Evolutionary conservation across 2,888 invertebrate genomes (phyloP).

Genomic region (Clusia tigrina): DNA sequence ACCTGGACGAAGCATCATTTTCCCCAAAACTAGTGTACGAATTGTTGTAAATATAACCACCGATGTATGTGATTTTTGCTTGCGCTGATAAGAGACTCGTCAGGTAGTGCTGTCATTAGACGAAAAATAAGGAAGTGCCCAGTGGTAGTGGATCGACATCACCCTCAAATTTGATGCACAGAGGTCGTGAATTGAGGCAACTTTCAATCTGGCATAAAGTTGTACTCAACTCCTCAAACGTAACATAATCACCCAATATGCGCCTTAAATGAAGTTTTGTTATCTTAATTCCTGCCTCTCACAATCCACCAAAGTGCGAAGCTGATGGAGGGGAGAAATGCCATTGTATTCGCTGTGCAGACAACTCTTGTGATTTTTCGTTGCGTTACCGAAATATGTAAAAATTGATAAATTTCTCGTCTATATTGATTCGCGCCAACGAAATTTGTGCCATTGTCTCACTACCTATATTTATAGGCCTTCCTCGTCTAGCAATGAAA

Average conservation of each 20-base stretch:
- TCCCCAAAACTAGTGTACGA: slow-evolving; percentile 18
- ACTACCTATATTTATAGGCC: no score
- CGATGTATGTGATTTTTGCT: slow-evolving; percentile 20
- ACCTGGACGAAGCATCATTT: neutral
- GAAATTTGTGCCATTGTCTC: no score
- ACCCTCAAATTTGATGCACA: slow-evolving; percentile 18
- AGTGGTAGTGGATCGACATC: slow-evolving; percentile 20
- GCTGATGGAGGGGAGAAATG: no score
- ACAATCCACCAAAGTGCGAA: neutral
- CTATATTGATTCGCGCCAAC: no score
- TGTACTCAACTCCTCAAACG: slow-evolving; percentile 18
- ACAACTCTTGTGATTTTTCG: no score
- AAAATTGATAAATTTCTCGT: no score
- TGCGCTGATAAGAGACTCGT: slow-evolving; percentile 14
- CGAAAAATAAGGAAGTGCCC: slow-evolving; percentile 22
- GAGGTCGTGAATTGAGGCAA: slow-evolving; percentile 22
- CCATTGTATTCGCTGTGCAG: neutral
- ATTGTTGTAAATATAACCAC: slow-evolving; percentile 27
- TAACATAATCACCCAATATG: neutral
- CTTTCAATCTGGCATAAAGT: slow-evolving; percentile 21
- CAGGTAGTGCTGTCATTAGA: neutral
- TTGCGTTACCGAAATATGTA: no score
- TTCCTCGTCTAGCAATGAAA: no score
- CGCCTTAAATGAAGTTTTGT: slow-evolving; percentile 21
- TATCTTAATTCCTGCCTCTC: slow-evolving; percentile 4